Evolutionary conservation across 2,797 vertebrate species (phyloP).

Genomic region (Tapirus indicus): DNA sequence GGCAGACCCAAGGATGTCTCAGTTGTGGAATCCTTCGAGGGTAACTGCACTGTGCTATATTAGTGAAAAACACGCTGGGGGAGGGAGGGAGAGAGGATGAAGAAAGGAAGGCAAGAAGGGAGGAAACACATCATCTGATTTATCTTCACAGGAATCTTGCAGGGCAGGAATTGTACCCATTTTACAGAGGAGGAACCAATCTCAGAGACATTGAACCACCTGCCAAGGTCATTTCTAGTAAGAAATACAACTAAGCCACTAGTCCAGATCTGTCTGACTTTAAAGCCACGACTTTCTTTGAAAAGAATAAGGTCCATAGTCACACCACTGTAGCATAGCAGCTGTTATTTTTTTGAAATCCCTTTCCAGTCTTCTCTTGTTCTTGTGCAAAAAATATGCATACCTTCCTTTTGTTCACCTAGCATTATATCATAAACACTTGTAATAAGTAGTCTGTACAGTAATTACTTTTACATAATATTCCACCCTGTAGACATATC

Average conservation of each 20-base stretch:
- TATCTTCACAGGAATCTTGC: conserved; percentile 11
- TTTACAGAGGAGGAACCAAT: neutral
- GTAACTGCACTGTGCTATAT: neutral
- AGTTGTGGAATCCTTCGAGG: neutral
- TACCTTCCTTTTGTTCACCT: neutral
- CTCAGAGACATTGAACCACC: neutral
- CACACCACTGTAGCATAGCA: neutral
- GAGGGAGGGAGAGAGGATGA: neutral
- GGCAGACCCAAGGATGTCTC: neutral
- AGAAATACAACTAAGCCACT: neutral
- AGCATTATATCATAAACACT: neutral
- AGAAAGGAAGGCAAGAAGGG: neutral
- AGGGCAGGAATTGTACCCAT: neutral
- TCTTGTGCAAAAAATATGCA: neutral
- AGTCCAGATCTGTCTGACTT: neutral
- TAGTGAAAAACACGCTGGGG: neutral
- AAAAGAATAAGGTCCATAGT: neutral
- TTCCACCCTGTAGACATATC: neutral
- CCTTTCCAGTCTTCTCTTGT: neutral
- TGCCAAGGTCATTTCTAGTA: conserved; percentile 8
- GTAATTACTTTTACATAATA: conserved; percentile 56
- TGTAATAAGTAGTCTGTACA: conserved; percentile 10
- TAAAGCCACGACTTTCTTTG: neutral
- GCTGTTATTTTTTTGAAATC: neutral
- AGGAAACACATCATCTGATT: neutral